These are phyloP conservation scores for Epinotia nisella DNA, from an alignment of 2,888 invertebrate species.

Conservation along the genomic window DNA sequence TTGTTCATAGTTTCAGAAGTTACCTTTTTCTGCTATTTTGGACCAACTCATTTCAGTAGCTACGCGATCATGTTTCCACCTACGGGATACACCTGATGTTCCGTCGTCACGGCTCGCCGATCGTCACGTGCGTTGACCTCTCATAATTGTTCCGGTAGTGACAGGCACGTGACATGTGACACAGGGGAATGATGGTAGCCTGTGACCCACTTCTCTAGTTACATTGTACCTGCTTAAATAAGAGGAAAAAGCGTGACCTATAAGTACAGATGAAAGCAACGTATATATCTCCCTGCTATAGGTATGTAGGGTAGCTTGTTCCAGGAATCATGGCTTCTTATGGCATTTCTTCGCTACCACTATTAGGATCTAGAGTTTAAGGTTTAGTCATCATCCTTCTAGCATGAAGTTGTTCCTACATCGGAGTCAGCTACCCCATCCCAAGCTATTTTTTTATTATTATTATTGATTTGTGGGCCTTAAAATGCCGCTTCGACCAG, in stretches of 20 bases:
- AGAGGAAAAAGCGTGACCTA: neutral
- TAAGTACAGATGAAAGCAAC: neutral
- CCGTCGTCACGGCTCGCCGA: slow-evolving; percentile 63
- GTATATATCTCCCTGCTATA: neutral
- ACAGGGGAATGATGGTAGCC: slow-evolving; percentile 31
- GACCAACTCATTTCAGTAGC: slow-evolving; percentile 3
- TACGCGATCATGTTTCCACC: slow-evolving; percentile 30
- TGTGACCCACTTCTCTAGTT: slow-evolving; percentile 40
- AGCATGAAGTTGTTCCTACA: no score
- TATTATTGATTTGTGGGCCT: no score
- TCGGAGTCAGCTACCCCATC: neutral
- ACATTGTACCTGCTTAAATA: neutral
- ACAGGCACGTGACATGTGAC: slow-evolving; percentile 59
- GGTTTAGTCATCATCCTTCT: neutral
- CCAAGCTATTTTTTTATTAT: no score
- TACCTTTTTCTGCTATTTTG: neutral
- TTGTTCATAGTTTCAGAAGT: neutral
- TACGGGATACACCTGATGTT: slow-evolving; percentile 56
- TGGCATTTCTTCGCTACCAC: neutral
- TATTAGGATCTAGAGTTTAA: neutral
- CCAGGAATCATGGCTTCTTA: neutral
- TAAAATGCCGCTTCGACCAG: no score
- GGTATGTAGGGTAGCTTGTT: no score
- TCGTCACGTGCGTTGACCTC: slow-evolving; percentile 66
- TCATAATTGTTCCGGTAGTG: slow-evolving; percentile 73